phyloP scores from a whole-genome alignment of 2,113 vertebrate genomes.

The Butastur rufipennis region DNA sequence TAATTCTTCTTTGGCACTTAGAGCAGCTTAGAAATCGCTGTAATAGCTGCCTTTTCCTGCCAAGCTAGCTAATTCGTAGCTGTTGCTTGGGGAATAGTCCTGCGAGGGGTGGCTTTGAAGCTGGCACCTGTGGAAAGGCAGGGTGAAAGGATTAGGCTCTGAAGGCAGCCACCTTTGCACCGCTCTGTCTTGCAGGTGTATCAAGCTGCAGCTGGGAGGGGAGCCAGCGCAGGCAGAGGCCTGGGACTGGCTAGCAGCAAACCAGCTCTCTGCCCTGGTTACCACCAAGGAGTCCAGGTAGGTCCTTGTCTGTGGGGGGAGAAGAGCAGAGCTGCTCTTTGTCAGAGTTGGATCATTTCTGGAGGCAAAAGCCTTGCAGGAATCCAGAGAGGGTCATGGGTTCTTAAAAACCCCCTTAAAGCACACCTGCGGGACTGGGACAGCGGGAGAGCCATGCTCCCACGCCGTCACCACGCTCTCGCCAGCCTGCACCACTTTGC shows the following conservation, averaged over 20 bases:
- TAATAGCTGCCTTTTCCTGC: neutral
- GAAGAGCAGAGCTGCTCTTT: neutral
- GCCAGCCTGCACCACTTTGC: neutral
- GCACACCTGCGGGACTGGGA: neutral
- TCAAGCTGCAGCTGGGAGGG: constrained; percentile 88
- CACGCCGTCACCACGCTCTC: fast-evolving
- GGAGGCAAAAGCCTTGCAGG: neutral
- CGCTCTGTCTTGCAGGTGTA: constrained; percentile 77
- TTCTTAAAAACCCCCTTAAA: neutral
- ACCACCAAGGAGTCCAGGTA: constrained; percentile 95
- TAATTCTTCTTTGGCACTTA: neutral
- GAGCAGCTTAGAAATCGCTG: neutral
- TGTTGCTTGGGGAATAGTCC: neutral
- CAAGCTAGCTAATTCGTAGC: fast-evolving
- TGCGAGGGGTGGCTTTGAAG: neutral
- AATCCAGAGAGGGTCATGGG: neutral
- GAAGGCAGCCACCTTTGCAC: neutral
- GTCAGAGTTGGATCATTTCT: neutral
- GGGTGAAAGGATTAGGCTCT: neutral
- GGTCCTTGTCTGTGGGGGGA: neutral
- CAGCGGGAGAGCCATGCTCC: neutral
- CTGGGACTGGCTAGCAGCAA: constrained; percentile 93
- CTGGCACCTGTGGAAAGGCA: neutral
- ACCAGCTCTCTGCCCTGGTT: constrained; percentile 84
- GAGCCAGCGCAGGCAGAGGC: constrained; percentile 86